Evolutionary conservation across 2,113 vertebrate species (phyloP).

Genomic region (Anolis sagrei): DNA sequence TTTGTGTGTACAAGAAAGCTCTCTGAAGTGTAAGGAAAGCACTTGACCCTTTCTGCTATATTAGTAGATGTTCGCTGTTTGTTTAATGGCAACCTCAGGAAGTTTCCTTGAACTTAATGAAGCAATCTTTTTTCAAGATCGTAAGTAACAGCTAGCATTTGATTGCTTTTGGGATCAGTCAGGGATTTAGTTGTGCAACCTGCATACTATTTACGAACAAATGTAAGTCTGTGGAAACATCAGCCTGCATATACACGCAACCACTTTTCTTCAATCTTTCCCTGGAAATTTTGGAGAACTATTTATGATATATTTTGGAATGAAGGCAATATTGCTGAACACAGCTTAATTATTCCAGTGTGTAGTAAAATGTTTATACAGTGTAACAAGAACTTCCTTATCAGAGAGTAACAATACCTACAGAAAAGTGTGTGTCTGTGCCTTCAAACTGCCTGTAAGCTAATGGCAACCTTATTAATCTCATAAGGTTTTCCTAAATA

Average conservation of each 20-base stretch:
- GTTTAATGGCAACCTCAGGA: not conserved
- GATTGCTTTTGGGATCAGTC: not conserved
- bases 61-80: not conserved
- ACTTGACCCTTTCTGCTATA: not conserved
- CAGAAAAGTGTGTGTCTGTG: too few species aligned
- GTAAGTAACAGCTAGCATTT: not conserved
- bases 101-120: not conserved
- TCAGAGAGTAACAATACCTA: not conserved
- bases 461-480: too few species aligned
- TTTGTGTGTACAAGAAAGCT: not conserved
- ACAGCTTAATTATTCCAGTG: not conserved
- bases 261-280: not conserved
- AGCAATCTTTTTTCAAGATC: not conserved
- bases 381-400: not conserved
- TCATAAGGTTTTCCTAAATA: not conserved
- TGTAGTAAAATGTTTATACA: not conserved
- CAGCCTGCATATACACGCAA: not conserved
- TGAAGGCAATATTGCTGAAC: not conserved
- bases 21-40: not conserved
- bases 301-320: not conserved
- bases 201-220: not conserved
- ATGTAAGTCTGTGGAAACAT: not conserved
- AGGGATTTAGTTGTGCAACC: not conserved
- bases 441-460: not conserved
- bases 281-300: not conserved